Evolutionary conservation across 2,888 invertebrate genomes (phyloP).

Genomic region (Machimus rusticus): DNA sequence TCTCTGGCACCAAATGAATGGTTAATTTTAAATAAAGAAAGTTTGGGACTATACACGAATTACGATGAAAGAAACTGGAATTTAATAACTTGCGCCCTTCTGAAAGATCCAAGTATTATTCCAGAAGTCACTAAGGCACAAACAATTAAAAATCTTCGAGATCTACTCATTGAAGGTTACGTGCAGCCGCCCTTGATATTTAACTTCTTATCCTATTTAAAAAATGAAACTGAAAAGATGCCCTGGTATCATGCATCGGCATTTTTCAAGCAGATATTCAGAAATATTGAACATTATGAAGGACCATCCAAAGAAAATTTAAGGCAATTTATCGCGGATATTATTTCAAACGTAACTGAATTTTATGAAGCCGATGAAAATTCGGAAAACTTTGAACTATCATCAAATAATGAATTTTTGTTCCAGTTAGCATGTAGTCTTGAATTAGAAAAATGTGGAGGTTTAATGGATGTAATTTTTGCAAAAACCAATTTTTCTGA

Average conservation of each 20-base stretch:
- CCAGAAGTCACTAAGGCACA: slow-evolving; percentile 82
- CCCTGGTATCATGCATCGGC: no score
- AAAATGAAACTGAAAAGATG: slow-evolving; percentile 63
- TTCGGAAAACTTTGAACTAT: background rate
- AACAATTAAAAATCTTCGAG: slow-evolving; percentile 75
- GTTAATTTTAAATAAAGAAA: slow-evolving; percentile 60
- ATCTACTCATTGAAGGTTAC: background rate
- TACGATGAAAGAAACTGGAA: slow-evolving; percentile 74
- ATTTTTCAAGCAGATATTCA: background rate
- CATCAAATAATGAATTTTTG: background rate
- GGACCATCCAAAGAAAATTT: slow-evolving; percentile 52
- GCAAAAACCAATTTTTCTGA: no score
- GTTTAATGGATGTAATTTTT: no score
- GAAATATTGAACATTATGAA: slow-evolving; percentile 51
- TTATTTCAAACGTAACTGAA: slow-evolving; percentile 48
- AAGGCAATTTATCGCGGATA: slow-evolving; percentile 54
- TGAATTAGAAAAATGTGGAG: background rate
- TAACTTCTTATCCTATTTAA: slow-evolving; percentile 67
- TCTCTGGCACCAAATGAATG: slow-evolving; percentile 53
- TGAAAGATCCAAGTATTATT: slow-evolving; percentile 70
- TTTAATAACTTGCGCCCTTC: slow-evolving; percentile 70
- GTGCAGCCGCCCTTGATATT: slow-evolving; percentile 52
- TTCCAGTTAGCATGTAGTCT: background rate
- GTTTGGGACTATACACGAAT: slow-evolving; percentile 67
- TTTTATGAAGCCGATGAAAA: background rate